Conservation (phyloP, 2,113 vertebrate genomes). For the Epinephelus cyanopodus region DNA sequence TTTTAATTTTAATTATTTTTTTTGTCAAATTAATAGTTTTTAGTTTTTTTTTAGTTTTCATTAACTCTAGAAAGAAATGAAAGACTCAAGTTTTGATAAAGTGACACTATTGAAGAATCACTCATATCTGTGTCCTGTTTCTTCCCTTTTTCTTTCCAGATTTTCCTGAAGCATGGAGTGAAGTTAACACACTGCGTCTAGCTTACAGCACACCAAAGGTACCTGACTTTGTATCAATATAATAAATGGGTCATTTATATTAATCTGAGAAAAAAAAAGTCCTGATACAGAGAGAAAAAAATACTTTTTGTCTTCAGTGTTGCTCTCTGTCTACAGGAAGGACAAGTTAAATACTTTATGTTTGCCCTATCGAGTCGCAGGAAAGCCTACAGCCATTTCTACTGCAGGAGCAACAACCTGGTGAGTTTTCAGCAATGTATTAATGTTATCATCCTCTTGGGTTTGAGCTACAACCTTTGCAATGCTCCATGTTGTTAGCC, state of each 20-base stretch:
- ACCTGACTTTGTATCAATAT: not conserved
- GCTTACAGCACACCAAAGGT: slow-evolving; percentile 91
- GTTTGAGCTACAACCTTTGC: not conserved
- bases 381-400: slow-evolving; percentile 91
- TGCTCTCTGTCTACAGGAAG: slow-evolving; percentile 83
- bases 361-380: slow-evolving; percentile 93
- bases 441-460: not conserved
- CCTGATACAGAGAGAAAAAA: not conserved
- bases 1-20: too few relatives aligned
- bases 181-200: slow-evolving; percentile 91
- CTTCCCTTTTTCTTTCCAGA: slow-evolving; percentile 74
- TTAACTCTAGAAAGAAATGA: not conserved
- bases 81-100: not conserved
- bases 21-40: too few relatives aligned
- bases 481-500: not conserved
- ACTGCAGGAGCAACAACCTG: slow-evolving; percentile 93
- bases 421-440: slow-evolving; percentile 82
- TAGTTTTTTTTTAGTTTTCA: not conserved
- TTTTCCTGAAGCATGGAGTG: slow-evolving; percentile 87
- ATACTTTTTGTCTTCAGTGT: not conserved
- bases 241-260: not conserved
- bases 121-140: not conserved
- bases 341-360: slow-evolving; percentile 89
- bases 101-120: not conserved
- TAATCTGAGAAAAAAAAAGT: not conserved